Evolutionary conservation across 2,888 invertebrate species (phyloP).

Genomic region (Drosophila leonis): DNA sequence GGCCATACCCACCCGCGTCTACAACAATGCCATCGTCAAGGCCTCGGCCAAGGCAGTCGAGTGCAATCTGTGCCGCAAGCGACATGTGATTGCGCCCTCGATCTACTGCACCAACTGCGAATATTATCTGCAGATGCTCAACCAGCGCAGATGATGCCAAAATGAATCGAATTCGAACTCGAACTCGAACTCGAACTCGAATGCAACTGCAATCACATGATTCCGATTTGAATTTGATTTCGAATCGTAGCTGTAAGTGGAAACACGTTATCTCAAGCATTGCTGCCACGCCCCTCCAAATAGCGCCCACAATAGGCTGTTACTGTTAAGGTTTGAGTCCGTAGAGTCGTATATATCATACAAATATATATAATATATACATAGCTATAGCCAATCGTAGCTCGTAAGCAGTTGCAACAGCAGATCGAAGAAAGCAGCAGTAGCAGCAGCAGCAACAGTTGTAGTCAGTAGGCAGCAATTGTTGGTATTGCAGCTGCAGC

Average conservation of each 20-base stretch:
- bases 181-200: not conserved
- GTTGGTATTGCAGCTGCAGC: not conserved
- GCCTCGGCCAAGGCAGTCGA: conserved; percentile 88
- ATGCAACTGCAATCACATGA: conserved; percentile 7
- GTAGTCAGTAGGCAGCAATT: not conserved
- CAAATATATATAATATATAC: not conserved
- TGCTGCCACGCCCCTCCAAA: conserved; percentile 69
- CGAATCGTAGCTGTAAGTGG: conserved; percentile 48
- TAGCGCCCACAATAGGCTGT: conserved; percentile 31
- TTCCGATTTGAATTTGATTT: not conserved
- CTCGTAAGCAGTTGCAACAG: conserved; percentile 11
- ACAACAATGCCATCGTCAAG: conserved; percentile 86
- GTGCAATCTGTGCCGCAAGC: conserved; percentile 95
- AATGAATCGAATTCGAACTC: not conserved
- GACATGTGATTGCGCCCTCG: conserved; percentile 91
- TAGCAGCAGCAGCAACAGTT: not conserved
- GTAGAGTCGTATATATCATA: conserved; percentile 14
- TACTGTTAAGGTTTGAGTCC: conserved; percentile 15
- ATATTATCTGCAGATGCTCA: conserved; percentile 92
- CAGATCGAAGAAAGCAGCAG: conserved; percentile 3
- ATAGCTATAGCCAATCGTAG: conserved; percentile 12
- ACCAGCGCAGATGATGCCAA: conserved; percentile 82
- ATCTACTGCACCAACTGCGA: conserved; percentile 96
- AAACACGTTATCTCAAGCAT: conserved; percentile 74
- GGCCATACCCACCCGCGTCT: conserved; percentile 85